Evolutionary conservation across 2,113 vertebrate genomes (phyloP).

Genomic region (Gulo gulo): DNA sequence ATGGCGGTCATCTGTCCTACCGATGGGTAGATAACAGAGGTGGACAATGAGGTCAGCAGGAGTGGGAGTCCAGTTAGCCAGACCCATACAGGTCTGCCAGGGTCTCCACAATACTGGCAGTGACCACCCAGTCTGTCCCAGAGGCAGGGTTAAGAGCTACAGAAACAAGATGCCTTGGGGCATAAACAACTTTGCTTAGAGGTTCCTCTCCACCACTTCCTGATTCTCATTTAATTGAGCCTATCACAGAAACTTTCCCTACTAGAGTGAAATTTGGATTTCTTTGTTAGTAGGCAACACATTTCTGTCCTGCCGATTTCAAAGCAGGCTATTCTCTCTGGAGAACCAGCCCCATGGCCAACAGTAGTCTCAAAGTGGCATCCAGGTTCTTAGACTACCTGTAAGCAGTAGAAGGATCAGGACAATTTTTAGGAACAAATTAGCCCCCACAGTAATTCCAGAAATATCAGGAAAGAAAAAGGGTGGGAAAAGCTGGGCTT

Average conservation of each 20-base stretch:
- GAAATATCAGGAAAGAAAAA: not conserved
- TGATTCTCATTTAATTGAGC: not conserved
- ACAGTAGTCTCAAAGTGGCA: not conserved
- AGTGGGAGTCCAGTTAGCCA: not conserved
- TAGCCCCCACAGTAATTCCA: not conserved
- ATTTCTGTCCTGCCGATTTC: not conserved
- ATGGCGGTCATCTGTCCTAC: not conserved
- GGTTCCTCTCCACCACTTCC: not conserved
- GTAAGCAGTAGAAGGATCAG: not conserved
- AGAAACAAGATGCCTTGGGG: not conserved
- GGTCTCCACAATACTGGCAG: not conserved
- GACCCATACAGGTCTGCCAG: not conserved
- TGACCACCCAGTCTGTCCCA: not conserved
- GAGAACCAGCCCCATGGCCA: not conserved
- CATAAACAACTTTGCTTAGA: not conserved
- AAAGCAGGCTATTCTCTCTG: not conserved
- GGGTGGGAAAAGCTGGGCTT: not conserved
- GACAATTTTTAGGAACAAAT: not conserved
- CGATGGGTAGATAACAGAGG: not conserved
- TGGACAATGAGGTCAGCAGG: not conserved
- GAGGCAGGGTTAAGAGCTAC: not conserved
- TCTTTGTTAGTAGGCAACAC: not conserved
- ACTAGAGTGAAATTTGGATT: not conserved
- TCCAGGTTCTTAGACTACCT: not conserved
- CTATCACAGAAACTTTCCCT: not conserved